These are phyloP conservation scores for Calyptommatus sinebrachiatus DNA, from an alignment of 2,113 vertebrate genomes.

Conservation along the genomic window DNA sequence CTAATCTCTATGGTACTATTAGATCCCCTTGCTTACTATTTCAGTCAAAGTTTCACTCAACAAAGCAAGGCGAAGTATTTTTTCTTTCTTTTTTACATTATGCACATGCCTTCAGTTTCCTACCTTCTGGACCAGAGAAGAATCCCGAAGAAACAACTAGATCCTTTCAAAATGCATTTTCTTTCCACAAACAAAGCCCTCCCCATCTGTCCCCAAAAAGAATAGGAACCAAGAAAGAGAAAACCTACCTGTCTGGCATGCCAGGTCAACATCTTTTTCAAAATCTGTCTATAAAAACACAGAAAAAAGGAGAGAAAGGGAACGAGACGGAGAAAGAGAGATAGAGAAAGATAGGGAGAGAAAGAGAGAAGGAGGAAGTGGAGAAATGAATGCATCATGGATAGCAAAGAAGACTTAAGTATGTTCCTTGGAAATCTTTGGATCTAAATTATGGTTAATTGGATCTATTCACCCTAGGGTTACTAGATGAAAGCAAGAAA, in stretches of 20 bases:
- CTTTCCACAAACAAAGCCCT: accelerated
- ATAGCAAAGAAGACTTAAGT: neutral
- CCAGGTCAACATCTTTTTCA: slow-evolving; percentile 98
- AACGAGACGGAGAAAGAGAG: slow-evolving; percentile 50
- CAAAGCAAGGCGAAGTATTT: too few species aligned
- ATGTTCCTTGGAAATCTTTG: neutral
- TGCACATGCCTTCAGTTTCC: too few species aligned
- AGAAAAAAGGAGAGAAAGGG: slow-evolving; percentile 55
- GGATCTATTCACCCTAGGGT: too few species aligned
- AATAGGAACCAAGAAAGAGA: accelerated
- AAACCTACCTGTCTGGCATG: slow-evolving; percentile 95
- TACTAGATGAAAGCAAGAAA: too few species aligned
- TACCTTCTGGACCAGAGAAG: too few species aligned
- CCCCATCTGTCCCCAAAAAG: neutral
- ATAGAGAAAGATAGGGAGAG: slow-evolving; percentile 44
- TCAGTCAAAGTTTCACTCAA: too few species aligned
- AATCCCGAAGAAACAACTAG: neutral
- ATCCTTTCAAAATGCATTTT: neutral
- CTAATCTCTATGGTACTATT: too few species aligned
- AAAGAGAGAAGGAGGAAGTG: slow-evolving; percentile 17
- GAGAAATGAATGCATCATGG: slow-evolving; percentile 58
- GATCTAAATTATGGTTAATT: neutral
- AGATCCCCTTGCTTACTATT: too few species aligned
- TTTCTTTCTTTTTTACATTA: too few species aligned
- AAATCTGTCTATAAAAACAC: slow-evolving; percentile 91